Evolutionary conservation across 2,888 invertebrate species (phyloP), one percentile per base, ranked within the genome.

Genomic region (Eilema griseolum): DNA sequence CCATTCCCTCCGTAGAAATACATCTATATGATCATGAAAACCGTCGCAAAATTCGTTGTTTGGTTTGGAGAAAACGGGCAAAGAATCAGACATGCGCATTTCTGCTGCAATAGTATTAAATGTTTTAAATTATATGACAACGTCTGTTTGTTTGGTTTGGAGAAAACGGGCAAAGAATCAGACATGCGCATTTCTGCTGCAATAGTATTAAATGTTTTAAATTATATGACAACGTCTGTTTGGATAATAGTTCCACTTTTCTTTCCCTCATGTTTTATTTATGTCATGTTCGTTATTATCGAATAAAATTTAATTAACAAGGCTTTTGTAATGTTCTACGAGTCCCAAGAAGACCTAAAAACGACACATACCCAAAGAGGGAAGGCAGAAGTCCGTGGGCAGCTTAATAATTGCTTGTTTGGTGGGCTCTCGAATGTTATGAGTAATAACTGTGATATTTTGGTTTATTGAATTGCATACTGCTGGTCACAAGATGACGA

Each of bases 391-490:
- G 24, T 69, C 24, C 73, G 74, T 79, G 73, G 52, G 62, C 57
- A 37, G 67, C 46, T 56, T 74, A 70, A 67, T 62, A 82, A 80
- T 76, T 74, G 73, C 66, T 66, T 72, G 70, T 11, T 28, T 61
- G 76, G 74, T 74, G 76, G 75, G 72, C 76, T 62, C 57, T 65
- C n/a, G 24, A 31, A 20, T 41, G 24, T 56, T 68, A 64, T 73
- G 59, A 64, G 1, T 62, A 69, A 71, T 78, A 77, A 82, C 78
- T 77, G 77, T 74, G 66, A 74, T 76, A 78, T 81, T 80, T 62
- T 76, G 67, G 62, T 76, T 64, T 79, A 77, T 81, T 76, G 80
- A 76, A 78, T 74, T 76, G 73, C 76, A 78, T 76, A 71, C 80
- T 77, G 68, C 67, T 66, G 33, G 64, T 72, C 69, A 73, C 59